phyloP scores from a whole-genome alignment of 2,113 vertebrate genomes.

The Hippopotamus amphibius region DNA sequence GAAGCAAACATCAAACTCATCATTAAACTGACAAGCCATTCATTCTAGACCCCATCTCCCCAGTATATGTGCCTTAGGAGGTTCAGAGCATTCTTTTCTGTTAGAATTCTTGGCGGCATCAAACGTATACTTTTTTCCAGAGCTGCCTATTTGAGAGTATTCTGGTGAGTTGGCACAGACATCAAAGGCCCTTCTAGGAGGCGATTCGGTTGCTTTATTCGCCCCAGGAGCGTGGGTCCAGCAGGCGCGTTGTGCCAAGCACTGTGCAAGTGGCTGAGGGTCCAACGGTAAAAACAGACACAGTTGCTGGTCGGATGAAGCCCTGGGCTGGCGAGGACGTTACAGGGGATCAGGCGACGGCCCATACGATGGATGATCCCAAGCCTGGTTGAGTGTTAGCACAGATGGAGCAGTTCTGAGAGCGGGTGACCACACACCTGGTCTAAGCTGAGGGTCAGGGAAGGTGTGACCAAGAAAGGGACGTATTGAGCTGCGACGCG shows the following conservation, averaged over 20 bases:
- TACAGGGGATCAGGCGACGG: background rate
- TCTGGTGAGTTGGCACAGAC: background rate
- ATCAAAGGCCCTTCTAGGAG: background rate
- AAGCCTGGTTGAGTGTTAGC: background rate
- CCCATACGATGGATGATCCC: background rate
- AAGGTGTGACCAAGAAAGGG: background rate
- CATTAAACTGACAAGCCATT: constrained; percentile 63
- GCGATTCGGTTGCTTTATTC: background rate
- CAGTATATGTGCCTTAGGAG: background rate
- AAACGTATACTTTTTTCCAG: background rate
- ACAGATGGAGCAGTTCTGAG: background rate
- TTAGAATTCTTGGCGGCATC: background rate
- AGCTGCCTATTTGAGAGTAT: background rate
- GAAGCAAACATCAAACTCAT: constrained; percentile 72
- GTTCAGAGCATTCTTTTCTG: background rate
- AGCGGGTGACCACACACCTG: background rate
- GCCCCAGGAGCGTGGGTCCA: background rate
- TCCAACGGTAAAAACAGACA: background rate
- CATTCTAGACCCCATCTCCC: background rate
- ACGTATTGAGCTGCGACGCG: background rate
- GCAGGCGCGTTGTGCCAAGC: background rate
- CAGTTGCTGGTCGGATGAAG: background rate
- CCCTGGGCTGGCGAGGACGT: background rate
- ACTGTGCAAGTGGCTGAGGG: background rate
- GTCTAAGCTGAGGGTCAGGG: background rate